Conservation (phyloP, 2,888 invertebrate species). For the Pelosia muscerda region DNA sequence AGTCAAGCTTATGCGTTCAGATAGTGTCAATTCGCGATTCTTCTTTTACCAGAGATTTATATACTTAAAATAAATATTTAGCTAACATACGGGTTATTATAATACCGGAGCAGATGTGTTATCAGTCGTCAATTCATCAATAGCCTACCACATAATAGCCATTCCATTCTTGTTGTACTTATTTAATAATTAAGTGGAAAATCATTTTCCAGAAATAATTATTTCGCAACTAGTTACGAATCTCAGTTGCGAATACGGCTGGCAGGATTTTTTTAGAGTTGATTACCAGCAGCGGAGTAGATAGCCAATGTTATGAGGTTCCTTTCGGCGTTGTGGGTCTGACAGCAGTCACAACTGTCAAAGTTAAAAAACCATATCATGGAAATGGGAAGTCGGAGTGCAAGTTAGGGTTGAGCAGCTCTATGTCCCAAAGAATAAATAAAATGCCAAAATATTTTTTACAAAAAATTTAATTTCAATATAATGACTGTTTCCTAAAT, state of each 20-base stretch:
- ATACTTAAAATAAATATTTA: conserved; percentile 18
- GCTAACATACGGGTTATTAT: conserved; percentile 72
- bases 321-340: too few relatives aligned
- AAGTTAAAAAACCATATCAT: neutral
- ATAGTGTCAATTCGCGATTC: neutral
- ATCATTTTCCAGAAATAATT: neutral
- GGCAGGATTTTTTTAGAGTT: neutral
- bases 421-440: neutral
- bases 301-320: too few relatives aligned
- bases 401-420: too few relatives aligned
- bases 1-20: neutral
- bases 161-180: neutral
- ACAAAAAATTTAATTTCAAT: conserved; percentile 50
- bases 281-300: too few relatives aligned
- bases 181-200: neutral
- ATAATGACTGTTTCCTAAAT: conserved; percentile 55
- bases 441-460: conserved; percentile 26
- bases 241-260: too few relatives aligned
- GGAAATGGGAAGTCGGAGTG: neutral
- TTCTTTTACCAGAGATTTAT: neutral
- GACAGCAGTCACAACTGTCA: too few relatives aligned
- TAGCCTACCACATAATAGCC: neutral
- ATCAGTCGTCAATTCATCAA: conserved; percentile 8
- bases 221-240: too few relatives aligned
- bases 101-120: conserved; percentile 65